These are phyloP conservation scores for Epirrhoe alternata DNA, from an alignment of 2,888 invertebrate genomes.

Conservation along the genomic window DNA sequence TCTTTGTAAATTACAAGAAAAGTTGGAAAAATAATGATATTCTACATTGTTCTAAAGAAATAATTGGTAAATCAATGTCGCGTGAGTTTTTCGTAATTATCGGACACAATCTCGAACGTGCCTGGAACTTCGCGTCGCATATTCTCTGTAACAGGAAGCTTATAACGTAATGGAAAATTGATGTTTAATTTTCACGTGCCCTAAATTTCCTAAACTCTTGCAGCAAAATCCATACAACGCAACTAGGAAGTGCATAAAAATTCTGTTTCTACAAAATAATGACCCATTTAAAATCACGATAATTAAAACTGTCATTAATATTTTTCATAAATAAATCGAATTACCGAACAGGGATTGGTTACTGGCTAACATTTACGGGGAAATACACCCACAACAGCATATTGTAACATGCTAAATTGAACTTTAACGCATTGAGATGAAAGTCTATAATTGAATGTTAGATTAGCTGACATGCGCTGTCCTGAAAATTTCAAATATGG, in stretches of 20 bases:
- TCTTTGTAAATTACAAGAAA: too few species aligned
- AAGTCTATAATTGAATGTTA: constrained; percentile 30
- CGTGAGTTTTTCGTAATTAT: not conserved
- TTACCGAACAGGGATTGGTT: constrained; percentile 51
- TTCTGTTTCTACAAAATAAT: not conserved
- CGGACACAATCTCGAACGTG: not conserved
- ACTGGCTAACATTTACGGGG: constrained; percentile 62
- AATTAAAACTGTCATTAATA: constrained; percentile 35
- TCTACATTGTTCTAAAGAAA: too few species aligned
- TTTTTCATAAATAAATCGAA: constrained; percentile 45
- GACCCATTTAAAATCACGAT: constrained; percentile 11
- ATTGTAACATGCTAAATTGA: constrained; percentile 1
- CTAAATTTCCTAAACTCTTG: not conserved
- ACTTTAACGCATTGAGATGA: not conserved
- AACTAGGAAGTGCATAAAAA: not conserved
- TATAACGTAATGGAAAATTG: constrained; percentile 15
- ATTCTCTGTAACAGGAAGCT: constrained; percentile 4
- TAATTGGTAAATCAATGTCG: constrained; percentile 1
- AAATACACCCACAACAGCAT: constrained; percentile 33
- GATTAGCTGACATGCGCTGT: constrained; percentile 52
- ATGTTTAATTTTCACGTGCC: constrained; percentile 6
- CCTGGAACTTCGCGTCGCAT: not conserved
- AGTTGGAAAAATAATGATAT: too few species aligned
- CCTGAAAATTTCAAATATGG: constrained; percentile 47
- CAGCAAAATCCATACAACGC: not conserved